Conservation (phyloP, 2,113 vertebrate genomes). For the Carollia perspicillata region DNA sequence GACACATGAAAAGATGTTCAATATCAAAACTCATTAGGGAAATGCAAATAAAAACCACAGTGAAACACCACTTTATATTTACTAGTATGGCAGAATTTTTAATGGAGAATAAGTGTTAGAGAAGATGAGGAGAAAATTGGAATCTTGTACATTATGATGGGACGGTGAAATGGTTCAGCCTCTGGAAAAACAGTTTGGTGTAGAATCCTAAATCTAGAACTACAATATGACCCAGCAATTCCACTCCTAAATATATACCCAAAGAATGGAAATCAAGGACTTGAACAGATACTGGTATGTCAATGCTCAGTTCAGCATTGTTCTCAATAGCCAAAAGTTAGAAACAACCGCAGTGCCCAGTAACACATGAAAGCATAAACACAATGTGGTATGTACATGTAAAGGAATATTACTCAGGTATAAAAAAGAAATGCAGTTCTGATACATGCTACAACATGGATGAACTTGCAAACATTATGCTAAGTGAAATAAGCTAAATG, state of each 20-base stretch:
- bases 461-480: background rate
- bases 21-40: background rate
- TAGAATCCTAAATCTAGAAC: background rate
- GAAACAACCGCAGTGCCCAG: background rate
- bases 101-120: background rate
- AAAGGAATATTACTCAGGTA: background rate
- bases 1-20: background rate
- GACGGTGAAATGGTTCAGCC: background rate
- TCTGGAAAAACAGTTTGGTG: background rate
- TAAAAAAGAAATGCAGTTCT: background rate
- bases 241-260: background rate
- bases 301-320: background rate
- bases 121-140: background rate
- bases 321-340: background rate
- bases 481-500: background rate
- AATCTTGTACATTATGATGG: background rate
- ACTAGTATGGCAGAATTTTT: background rate
- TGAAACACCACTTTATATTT: background rate
- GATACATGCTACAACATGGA: background rate
- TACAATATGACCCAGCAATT: background rate
- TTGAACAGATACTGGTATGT: background rate
- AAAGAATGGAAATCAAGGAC: background rate
- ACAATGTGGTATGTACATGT: background rate
- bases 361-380: background rate
- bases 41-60: background rate